Evolutionary conservation across 2,888 invertebrate species (phyloP), one percentile per base, ranked within the genome.

Genomic region (Sycophila texana): DNA sequence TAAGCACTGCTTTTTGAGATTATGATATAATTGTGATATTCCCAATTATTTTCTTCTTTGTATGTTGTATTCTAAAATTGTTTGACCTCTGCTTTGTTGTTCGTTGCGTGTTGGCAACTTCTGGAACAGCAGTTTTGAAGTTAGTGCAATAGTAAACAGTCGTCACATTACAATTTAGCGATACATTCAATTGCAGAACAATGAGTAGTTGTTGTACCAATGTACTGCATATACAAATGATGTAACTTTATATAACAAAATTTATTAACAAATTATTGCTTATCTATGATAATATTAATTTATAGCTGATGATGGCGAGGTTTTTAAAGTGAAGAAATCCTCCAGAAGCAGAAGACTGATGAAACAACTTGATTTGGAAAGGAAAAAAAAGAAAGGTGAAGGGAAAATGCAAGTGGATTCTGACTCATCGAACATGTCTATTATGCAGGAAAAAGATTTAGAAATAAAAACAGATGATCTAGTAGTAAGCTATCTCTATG

Each of bases 291-390:
- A 26, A 65, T 14, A 67, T 53, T 83, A 63, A 22, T 79, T 90
- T 88, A 90, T 92, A 91, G 96, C 95, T 86, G 96, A 96, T 88
- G 94, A 94, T 85, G 95, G 94, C 39, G 98, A 98, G 91, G 95
- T 96, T 72, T 98, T 99, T 91, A 96, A 98, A 93, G 96, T 99
- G 71, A 98, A 97, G 90, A 98, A 98, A 91, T 98, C 98, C 12
- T 97, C 96, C 12, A 96, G 98, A 88, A 98, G 98, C 91, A 96
- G 97, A 91, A 94, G 95, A 89, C 93, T 98, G 75, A 95, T 96
- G 92, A 95, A 95, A 88, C 94, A 96, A 89, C 91, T 96, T 87
- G 96, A 96, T 87, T 95, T 95, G 90, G 96, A 96, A 88, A 94
- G 94, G 77, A 92, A 92, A 85, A 92, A 92, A 88, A 92, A 91